A percentile compares a stretch with the other conserved stretches of the same genome.
Evolutionary conservation across 2,888 invertebrate species (phyloP).

Genomic region (Augochlorella aurata): DNA sequence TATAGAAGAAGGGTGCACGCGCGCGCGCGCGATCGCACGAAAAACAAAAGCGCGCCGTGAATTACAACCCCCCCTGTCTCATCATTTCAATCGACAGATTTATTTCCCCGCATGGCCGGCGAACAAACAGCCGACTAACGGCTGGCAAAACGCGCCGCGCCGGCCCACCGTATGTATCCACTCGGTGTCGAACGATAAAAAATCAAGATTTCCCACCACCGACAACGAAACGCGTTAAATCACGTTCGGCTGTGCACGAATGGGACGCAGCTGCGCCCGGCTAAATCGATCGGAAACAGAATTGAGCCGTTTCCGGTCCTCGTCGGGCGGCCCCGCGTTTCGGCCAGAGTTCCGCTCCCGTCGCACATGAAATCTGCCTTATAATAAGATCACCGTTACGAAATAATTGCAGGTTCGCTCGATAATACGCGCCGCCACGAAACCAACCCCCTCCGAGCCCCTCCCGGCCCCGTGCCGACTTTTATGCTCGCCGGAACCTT

Average conservation of each 20-base stretch:
- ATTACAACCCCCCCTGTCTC: slow-evolving; percentile 29
- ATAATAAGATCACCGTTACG: slow-evolving; percentile 49
- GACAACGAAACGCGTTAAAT: slow-evolving; percentile 31
- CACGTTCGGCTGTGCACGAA: slow-evolving; percentile 33
- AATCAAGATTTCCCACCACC: slow-evolving; percentile 42
- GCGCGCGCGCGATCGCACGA: not conserved
- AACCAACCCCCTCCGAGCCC: not conserved
- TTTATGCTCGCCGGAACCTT: not conserved
- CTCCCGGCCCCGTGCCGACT: not conserved
- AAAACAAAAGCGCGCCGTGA: slow-evolving; percentile 7
- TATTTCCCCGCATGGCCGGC: slow-evolving; percentile 37
- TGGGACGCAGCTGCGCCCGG: slow-evolving; percentile 34
- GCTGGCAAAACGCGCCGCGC: slow-evolving; percentile 27
- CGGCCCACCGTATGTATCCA: slow-evolving; percentile 10
- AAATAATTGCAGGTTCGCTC: slow-evolving; percentile 43
- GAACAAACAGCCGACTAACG: slow-evolving; percentile 41
- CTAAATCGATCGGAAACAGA: slow-evolving; percentile 55
- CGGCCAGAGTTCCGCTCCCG: slow-evolving; percentile 11
- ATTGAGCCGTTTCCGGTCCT: slow-evolving; percentile 43
- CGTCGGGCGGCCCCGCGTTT: not conserved
- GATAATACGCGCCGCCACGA: slow-evolving; percentile 10
- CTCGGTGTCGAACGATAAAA: slow-evolving; percentile 29
- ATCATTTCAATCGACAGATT: slow-evolving; percentile 42
- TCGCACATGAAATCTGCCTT: slow-evolving; percentile 23
- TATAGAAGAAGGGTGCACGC: not conserved